A percentile compares a stretch with the other conserved stretches of the same genome.
Conservation (phyloP, 2,888 invertebrate genomes). For the Agrilus biguttatus region DNA sequence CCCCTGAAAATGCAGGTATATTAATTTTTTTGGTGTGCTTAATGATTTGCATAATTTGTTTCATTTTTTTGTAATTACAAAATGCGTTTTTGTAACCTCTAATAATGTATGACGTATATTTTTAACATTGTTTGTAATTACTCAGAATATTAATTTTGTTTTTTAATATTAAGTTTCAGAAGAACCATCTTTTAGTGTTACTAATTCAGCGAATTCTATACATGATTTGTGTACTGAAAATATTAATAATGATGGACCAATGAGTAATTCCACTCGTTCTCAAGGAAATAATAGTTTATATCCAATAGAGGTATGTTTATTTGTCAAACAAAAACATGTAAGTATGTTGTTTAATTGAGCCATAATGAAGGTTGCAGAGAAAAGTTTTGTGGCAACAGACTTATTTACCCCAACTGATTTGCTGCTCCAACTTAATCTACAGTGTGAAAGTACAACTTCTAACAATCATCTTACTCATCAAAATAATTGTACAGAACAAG, state of each 20-base stretch:
- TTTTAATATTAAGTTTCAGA: neutral
- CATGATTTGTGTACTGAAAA: neutral
- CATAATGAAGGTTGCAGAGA: slow-evolving; percentile 13
- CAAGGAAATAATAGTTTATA: slow-evolving; percentile 7
- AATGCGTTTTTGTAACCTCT: no score
- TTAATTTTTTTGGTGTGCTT: no score
- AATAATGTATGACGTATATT: no score
- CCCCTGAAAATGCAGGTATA: no score
- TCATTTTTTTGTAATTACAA: no score
- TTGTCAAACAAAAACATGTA: neutral
- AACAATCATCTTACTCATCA: slow-evolving; percentile 5
- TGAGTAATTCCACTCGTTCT: neutral
- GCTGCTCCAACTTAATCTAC: slow-evolving; percentile 13
- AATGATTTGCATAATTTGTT: no score
- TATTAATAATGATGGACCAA: neutral
- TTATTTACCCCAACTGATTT: slow-evolving; percentile 18
- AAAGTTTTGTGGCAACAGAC: slow-evolving; percentile 15
- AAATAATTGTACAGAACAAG: slow-evolving; percentile 1
- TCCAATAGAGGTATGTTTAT: slow-evolving; percentile 12
- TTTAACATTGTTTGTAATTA: neutral
- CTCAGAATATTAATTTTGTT: neutral
- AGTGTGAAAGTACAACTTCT: slow-evolving; percentile 6
- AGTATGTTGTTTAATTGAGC: neutral
- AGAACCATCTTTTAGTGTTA: neutral
- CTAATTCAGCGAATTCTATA: no score